These are phyloP conservation scores for Gobiocypris rarus DNA, from an alignment of 2,113 vertebrate species.

Conservation along the genomic window DNA sequence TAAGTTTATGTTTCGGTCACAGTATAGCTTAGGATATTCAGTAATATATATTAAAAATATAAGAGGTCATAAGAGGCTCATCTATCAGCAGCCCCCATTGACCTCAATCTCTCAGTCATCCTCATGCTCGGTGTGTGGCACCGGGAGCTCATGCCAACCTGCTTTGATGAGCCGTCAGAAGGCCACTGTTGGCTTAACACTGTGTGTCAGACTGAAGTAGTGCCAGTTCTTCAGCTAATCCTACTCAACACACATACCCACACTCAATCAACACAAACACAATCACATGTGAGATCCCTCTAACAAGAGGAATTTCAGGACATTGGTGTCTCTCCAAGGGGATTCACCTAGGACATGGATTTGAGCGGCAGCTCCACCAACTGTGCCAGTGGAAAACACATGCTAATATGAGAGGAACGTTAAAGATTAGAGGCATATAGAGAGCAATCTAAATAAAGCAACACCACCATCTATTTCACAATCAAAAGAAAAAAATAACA, in stretches of 20 bases:
- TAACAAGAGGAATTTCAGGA: neutral
- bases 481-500: too few species aligned
- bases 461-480: too few species aligned
- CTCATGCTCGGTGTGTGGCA: neutral
- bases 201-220: constrained; percentile 23
- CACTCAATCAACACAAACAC: neutral
- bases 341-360: neutral
- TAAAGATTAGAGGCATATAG: neutral
- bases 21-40: neutral
- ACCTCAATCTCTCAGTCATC: constrained; percentile 7
- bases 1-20: neutral
- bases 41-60: neutral
- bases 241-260: neutral
- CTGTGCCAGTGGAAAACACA: neutral
- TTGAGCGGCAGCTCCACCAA: neutral
- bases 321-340: neutral
- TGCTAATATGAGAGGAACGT: neutral
- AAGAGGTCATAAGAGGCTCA: neutral
- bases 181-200: constrained; percentile 22
- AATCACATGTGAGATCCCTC: neutral
- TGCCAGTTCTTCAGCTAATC: constrained; percentile 14
- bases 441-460: too few species aligned
- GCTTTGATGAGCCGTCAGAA: constrained; percentile 58
- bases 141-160: constrained; percentile 15
- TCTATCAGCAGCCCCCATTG: neutral